Evolutionary conservation across 1,140 invertebrate species (phyloP), one percentile per base, ranked within the genome.

Genomic region (Drosophila repleta): DNA sequence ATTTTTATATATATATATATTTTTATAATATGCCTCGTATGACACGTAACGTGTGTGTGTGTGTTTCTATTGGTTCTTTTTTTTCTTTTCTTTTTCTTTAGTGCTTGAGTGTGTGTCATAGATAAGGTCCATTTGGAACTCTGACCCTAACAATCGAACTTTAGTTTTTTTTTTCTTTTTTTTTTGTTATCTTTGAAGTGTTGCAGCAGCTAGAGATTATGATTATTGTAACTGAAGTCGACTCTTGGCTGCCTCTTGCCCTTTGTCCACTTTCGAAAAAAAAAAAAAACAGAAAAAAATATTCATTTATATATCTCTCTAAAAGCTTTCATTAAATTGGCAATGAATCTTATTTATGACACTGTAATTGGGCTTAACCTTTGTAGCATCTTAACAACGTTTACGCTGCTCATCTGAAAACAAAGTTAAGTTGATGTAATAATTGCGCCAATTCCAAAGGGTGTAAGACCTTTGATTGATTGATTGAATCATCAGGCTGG

Each of bases 111-210:
- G 6, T 43, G n/a, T 17, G 17, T 45, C 56, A 21, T 2, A 43
- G 55, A 60, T 60, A 46, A 46, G 43, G 41, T 24, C 39, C 43
- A 11, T 20, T 20, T 46, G 24, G 26, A 46, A 60, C 41, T 60
- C 11, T 60, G 41, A 60, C 56, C 56, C 56, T 7, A 7, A 6
- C 24, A n/a, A 20, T 46, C 56, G 41, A 60, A 46, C 24, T 46
- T 32, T 17, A 46, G 4, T 21, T 60, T 46, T 35, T 35, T 13
- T 35, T 35, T 35, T 32, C 0, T 32, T 24, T 24, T 24, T 24
- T 2, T 32, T 32, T 18, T 35, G 56, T 60, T 60, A 60, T 60
- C 56, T 46, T 43, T 43, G 37, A 20, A 35, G 32, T 35, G 11
- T 11, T 11, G 32, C 32, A 35, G 32, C 11, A 3, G 32, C 32